Conservation (phyloP, 1,140 invertebrate genomes). For the Leguminivora glycinivorella region DNA sequence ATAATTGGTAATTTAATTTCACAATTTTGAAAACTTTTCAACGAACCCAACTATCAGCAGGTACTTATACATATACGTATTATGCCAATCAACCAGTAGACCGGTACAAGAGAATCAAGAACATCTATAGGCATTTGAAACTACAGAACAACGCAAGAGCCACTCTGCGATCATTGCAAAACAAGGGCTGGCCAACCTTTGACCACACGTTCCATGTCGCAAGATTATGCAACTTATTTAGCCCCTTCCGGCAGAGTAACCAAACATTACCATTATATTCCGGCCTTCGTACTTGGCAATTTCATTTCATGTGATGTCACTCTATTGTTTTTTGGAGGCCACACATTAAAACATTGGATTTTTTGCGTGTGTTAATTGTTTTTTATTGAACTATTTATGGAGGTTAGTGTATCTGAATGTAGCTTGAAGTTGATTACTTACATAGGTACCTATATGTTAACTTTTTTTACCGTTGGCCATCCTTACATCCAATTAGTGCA, state of each 20-base stretch:
- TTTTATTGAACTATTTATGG: constrained; percentile 5
- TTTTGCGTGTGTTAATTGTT: constrained; percentile 19
- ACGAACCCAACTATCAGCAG: no score
- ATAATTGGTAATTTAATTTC: no score
- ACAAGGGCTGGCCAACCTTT: constrained; percentile 4
- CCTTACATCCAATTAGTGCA: no score
- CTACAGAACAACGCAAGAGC: not conserved
- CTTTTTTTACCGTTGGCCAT: no score
- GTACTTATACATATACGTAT: no score
- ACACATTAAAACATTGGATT: constrained; percentile 28
- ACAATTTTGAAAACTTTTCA: no score
- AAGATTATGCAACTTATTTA: constrained; percentile 30
- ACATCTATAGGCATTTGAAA: not conserved
- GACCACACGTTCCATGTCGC: constrained; percentile 17
- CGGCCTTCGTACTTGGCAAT: constrained; percentile 32
- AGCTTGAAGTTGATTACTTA: no score
- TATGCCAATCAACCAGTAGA: no score
- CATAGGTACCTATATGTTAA: no score
- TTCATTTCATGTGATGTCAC: constrained; percentile 41
- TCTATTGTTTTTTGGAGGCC: constrained; percentile 52
- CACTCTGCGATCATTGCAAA: not conserved
- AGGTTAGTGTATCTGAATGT: constrained; percentile 4
- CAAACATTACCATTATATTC: constrained; percentile 31
- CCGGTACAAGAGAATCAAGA: no score
- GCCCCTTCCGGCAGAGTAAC: constrained; percentile 29